Conservation (phyloP, 64 coral and sea anemone genomes). For the Porites australiensis region DNA sequence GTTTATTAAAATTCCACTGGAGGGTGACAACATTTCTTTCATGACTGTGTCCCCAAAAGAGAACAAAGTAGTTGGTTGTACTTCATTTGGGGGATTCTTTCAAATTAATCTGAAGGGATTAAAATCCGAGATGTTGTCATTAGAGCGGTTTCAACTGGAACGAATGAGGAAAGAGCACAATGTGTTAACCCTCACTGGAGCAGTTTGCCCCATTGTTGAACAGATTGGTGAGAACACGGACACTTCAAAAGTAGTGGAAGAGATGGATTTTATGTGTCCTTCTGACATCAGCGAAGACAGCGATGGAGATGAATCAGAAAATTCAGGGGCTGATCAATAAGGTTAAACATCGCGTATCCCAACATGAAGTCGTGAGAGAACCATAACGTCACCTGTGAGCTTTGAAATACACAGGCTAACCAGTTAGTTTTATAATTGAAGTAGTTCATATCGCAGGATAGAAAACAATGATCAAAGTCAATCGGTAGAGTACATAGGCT, state of each 20-base stretch:
- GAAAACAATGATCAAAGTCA: too few species aligned
- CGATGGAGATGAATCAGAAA: background rate
- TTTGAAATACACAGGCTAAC: too few species aligned
- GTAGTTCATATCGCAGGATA: too few species aligned
- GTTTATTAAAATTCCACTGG: background rate
- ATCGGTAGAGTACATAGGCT: too few species aligned
- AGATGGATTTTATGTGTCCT: background rate
- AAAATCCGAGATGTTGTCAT: background rate
- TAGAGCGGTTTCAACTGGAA: background rate
- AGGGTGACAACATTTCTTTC: background rate
- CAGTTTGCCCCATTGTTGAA: background rate
- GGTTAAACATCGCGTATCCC: too few species aligned
- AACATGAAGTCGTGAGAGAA: too few species aligned
- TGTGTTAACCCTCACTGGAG: too few species aligned
- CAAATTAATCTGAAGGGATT: background rate
- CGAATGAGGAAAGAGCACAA: background rate
- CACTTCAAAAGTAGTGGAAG: background rate
- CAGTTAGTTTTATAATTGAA: too few species aligned
- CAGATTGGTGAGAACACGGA: background rate
- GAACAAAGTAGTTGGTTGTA: constrained; percentile 12
- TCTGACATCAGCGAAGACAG: background rate
- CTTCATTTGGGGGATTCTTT: background rate
- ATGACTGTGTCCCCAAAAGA: constrained; percentile 23
- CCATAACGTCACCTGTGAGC: too few species aligned
- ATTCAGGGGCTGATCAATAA: too few species aligned